Evolutionary conservation across 2,113 vertebrate genomes (phyloP).

Genomic region (Sinocyclocheilus anophthalmus): DNA sequence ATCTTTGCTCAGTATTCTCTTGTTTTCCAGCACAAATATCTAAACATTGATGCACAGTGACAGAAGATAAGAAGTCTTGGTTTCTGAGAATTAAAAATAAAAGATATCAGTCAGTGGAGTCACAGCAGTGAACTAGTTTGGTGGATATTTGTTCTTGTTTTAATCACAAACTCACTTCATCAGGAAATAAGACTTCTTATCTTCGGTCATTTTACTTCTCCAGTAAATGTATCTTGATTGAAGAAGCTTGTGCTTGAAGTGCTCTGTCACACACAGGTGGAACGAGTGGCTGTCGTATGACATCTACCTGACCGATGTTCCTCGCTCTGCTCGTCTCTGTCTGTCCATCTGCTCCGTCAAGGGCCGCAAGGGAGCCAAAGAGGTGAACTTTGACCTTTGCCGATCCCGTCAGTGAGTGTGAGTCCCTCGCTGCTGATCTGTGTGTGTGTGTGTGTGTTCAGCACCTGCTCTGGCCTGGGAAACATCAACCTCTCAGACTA

Average conservation of each 20-base stretch:
- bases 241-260: too few species aligned
- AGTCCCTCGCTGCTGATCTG: background rate
- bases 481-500: slow-evolving; percentile 68
- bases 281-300: slow-evolving; percentile 70
- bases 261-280: slow-evolving; percentile 58
- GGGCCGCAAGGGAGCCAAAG: slow-evolving; percentile 70
- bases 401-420: background rate
- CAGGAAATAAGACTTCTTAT: too few species aligned
- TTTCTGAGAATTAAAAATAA: too few species aligned
- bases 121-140: too few species aligned
- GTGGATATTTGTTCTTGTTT: too few species aligned
- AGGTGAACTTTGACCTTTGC: slow-evolving; percentile 57
- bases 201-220: too few species aligned
- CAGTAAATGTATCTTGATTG: background rate
- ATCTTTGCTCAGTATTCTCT: too few species aligned
- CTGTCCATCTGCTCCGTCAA: slow-evolving; percentile 72
- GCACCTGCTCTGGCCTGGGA: slow-evolving; percentile 66
- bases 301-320: slow-evolving; percentile 65
- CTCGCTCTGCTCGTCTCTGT: slow-evolving; percentile 65
- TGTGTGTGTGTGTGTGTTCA: slow-evolving; percentile 28
- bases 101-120: too few species aligned
- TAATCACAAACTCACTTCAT: too few species aligned
- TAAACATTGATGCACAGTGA: too few species aligned
- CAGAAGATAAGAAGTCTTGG: too few species aligned
- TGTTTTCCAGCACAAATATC: too few species aligned